Conservation (phyloP, 2,888 invertebrate species). For the Copidosoma aretas region DNA sequence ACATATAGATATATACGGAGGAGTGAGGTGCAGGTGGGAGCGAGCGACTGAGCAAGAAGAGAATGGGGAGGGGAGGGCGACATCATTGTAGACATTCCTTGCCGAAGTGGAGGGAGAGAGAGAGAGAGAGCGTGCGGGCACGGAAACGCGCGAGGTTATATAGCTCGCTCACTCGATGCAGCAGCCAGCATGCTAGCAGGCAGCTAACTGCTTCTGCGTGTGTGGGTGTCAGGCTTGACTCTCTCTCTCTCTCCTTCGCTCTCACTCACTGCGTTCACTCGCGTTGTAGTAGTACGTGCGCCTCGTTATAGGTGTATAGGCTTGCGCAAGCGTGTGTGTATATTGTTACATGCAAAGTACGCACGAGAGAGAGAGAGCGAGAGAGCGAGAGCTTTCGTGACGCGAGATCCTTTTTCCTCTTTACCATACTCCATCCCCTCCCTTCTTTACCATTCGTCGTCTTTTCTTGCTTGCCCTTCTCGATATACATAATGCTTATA, state of each 20-base stretch:
- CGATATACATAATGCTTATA: slow-evolving; percentile 1
- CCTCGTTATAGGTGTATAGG: not conserved
- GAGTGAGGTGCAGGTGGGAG: not conserved
- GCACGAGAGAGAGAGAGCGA: slow-evolving; percentile 8
- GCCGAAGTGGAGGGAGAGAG: slow-evolving; percentile 18
- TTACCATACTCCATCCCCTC: too few species aligned
- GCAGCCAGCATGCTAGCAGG: not conserved
- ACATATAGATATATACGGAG: not conserved
- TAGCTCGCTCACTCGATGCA: slow-evolving; percentile 9
- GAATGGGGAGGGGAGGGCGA: slow-evolving; percentile 26
- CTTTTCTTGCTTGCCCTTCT: slow-evolving; percentile 14
- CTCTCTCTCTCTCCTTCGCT: too few species aligned
- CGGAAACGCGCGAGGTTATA: slow-evolving; percentile 39
- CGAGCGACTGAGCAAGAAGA: slow-evolving; percentile 17
- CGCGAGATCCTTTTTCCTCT: slow-evolving; percentile 21
- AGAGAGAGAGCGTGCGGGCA: slow-evolving; percentile 31
- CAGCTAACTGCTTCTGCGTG: not conserved
- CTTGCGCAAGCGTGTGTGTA: slow-evolving; percentile 6
- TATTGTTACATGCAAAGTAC: not conserved
- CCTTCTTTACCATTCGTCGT: not conserved
- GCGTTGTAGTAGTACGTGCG: not conserved
- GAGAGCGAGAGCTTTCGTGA: slow-evolving; percentile 29
- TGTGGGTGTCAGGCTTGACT: not conserved
- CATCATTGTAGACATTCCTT: slow-evolving; percentile 40
- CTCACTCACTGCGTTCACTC: too few species aligned